A percentile compares a stretch with the other conserved stretches of the same genome.
These are phyloP conservation scores for Cephus pulcher DNA, from an alignment of 2,888 invertebrate species.

Conservation along the genomic window DNA sequence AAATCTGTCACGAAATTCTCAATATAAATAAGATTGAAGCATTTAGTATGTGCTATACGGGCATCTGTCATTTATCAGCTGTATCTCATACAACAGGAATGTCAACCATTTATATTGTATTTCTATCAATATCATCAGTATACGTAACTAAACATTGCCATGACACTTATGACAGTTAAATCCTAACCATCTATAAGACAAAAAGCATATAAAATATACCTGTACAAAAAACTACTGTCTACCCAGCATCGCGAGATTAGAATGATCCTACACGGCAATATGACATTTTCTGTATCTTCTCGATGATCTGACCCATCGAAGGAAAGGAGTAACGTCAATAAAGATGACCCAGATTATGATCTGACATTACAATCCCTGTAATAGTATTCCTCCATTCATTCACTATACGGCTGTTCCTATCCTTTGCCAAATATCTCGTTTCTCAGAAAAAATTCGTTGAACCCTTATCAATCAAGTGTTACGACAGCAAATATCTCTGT, in stretches of 20 bases:
- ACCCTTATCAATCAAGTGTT: neutral
- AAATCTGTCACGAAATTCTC: neutral
- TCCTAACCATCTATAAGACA: no score
- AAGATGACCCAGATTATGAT: neutral
- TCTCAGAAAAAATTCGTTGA: neutral
- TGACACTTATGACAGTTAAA: no score
- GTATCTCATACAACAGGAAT: neutral
- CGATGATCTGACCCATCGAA: neutral
- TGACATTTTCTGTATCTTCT: neutral
- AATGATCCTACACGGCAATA: neutral
- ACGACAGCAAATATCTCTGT: neutral
- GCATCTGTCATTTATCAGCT: neutral
- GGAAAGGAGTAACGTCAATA: neutral
- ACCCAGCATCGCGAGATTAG: neutral
- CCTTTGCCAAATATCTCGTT: neutral
- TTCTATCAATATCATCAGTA: neutral
- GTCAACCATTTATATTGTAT: neutral
- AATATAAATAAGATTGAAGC: neutral
- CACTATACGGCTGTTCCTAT: neutral
- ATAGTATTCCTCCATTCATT: neutral
- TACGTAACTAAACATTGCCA: neutral
- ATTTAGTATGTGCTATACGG: neutral
- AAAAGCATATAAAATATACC: no score
- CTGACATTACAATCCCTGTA: neutral
- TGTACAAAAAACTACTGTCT: neutral